phyloP scores from a whole-genome alignment of 2,797 vertebrate species.

The Etheostoma perlongum region DNA sequence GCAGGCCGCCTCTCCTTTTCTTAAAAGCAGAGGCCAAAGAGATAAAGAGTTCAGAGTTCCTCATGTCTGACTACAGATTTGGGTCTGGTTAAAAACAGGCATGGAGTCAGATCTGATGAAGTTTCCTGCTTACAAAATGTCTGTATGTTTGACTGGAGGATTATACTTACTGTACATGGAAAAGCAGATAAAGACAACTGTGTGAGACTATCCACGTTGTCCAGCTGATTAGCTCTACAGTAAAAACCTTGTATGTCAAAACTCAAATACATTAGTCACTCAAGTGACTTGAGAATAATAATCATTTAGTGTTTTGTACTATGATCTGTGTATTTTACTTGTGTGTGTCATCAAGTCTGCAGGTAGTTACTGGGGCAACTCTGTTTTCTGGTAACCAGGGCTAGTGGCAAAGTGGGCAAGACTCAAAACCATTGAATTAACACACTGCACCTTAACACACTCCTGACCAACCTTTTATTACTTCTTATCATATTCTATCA shows the following conservation, averaged over 20 bases:
- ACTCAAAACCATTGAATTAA: constrained; percentile 69
- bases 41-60: constrained; percentile 24
- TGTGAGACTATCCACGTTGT: not conserved
- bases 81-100: constrained; percentile 10
- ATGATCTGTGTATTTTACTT: constrained; percentile 49
- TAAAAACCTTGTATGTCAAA: constrained; percentile 37
- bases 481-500: not conserved
- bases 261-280: constrained; percentile 46
- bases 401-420: constrained; percentile 31
- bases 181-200: constrained; percentile 34
- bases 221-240: constrained; percentile 29
- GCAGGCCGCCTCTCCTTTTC: constrained; percentile 11
- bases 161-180: constrained; percentile 4
- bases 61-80: not conserved
- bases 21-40: constrained; percentile 9
- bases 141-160: constrained; percentile 9
- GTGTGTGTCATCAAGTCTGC: constrained; percentile 29
- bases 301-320: constrained; percentile 21
- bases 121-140: not conserved
- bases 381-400: constrained; percentile 62
- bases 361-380: constrained; percentile 68
- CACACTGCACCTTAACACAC: constrained; percentile 61
- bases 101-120: constrained; percentile 1
- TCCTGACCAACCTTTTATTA: not conserved
- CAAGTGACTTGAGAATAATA: constrained; percentile 32